These are phyloP conservation scores for Diuraphis noxia DNA, from an alignment of 1,140 invertebrate species.

Conservation along the genomic window DNA sequence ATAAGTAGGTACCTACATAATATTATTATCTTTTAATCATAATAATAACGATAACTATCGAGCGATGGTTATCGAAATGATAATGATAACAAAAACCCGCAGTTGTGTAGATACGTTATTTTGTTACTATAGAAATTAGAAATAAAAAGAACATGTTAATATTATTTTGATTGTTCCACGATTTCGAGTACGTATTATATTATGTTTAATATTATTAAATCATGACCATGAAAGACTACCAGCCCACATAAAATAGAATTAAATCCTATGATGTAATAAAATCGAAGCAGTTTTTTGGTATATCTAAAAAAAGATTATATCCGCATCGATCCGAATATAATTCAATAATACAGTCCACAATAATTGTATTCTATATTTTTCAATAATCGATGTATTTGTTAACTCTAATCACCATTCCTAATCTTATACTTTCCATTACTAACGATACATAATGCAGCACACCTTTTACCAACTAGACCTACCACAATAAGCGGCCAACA, in stretches of 20 bases:
- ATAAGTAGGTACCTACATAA: neutral
- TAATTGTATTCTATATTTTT: neutral
- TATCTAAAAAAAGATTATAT: neutral
- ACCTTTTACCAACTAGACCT: neutral
- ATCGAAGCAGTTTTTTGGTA: neutral
- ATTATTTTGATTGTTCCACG: too few species aligned
- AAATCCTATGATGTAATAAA: neutral
- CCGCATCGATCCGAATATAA: neutral
- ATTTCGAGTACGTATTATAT: neutral
- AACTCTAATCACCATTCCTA: neutral
- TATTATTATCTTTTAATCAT: neutral
- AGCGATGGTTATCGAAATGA: neutral
- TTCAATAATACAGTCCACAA: neutral
- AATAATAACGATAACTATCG: neutral
- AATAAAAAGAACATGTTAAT: neutral
- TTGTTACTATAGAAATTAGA: neutral
- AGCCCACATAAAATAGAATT: conserved; percentile 10
- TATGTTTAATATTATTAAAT: neutral
- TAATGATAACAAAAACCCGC: neutral
- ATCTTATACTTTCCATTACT: neutral
- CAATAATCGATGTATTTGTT: neutral
- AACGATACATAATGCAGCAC: neutral
- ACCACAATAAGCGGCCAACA: neutral
- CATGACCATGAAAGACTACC: neutral
- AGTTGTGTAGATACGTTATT: neutral